phyloP scores from a whole-genome alignment of 2,888 invertebrate genomes.

The Parthenolecanium corni region DNA sequence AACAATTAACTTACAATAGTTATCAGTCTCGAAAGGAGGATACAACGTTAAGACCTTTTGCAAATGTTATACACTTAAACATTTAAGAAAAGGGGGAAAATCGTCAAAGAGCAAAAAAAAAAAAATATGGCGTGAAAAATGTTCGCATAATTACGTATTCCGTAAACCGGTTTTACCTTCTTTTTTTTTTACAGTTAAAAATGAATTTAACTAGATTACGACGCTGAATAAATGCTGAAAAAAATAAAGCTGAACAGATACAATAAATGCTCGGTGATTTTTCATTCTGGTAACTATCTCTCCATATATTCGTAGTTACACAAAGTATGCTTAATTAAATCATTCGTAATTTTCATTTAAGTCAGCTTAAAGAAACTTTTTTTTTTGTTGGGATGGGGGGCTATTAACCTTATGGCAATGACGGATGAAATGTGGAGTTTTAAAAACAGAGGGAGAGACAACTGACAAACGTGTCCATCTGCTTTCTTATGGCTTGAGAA shows the following conservation, averaged over 20 bases:
- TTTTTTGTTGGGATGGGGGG: too few relatives aligned
- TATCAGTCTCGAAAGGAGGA: conserved; percentile 15
- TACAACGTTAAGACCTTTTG: conserved; percentile 19
- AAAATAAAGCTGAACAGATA: background rate
- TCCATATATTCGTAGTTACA: too few relatives aligned
- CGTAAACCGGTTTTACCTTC: conserved; percentile 24
- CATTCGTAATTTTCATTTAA: too few relatives aligned
- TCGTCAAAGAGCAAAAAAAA: too few relatives aligned
- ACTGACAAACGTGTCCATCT: too few relatives aligned
- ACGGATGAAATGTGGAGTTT: too few relatives aligned
- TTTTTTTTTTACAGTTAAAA: conserved; percentile 28
- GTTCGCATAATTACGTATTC: conserved; percentile 30
- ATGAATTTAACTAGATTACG: conserved; percentile 22
- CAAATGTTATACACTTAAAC: conserved; percentile 5
- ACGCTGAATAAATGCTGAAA: background rate
- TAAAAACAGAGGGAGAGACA: too few relatives aligned
- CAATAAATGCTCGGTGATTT: background rate
- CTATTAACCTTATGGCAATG: too few relatives aligned
- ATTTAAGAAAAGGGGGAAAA: too few relatives aligned
- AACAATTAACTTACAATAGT: conserved; percentile 26
- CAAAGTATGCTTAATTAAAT: too few relatives aligned
- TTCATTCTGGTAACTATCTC: background rate
- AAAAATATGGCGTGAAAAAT: conserved; percentile 7
- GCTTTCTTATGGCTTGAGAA: too few relatives aligned
- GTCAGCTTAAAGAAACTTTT: too few relatives aligned